phyloP scores from a whole-genome alignment of 2,113 vertebrate species.

The Rutilus rutilus region DNA sequence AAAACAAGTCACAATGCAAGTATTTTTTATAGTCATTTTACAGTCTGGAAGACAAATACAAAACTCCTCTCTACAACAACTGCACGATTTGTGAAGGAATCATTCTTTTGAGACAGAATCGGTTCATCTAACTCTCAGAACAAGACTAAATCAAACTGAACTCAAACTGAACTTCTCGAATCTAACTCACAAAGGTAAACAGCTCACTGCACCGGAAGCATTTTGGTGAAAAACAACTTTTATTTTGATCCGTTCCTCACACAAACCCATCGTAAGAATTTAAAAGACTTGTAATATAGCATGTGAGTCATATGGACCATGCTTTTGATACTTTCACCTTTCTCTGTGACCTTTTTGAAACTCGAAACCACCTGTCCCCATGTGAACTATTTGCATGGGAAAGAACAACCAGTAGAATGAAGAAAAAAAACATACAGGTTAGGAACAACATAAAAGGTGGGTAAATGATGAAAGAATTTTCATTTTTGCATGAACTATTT shows the following conservation, averaged over 20 bases:
- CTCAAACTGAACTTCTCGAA: neutral
- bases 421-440: neutral
- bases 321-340: conserved; percentile 21
- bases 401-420: neutral
- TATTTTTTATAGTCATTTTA: neutral
- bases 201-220: neutral
- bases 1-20: neutral
- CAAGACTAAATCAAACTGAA: neutral
- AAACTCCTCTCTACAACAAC: neutral
- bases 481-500: neutral
- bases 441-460: neutral
- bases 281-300: neutral
- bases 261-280: neutral
- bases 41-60: neutral
- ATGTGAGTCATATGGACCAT: conserved; percentile 16
- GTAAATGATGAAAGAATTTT: neutral
- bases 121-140: neutral
- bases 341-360: conserved; percentile 11
- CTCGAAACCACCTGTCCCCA: neutral
- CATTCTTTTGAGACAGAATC: neutral
- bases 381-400: conserved; percentile 1
- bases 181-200: neutral
- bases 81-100: neutral
- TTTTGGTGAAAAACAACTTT: neutral
- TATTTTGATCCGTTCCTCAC: neutral